phyloP scores from a whole-genome alignment of 1,140 invertebrate species.

The Ips nitidus region DNA sequence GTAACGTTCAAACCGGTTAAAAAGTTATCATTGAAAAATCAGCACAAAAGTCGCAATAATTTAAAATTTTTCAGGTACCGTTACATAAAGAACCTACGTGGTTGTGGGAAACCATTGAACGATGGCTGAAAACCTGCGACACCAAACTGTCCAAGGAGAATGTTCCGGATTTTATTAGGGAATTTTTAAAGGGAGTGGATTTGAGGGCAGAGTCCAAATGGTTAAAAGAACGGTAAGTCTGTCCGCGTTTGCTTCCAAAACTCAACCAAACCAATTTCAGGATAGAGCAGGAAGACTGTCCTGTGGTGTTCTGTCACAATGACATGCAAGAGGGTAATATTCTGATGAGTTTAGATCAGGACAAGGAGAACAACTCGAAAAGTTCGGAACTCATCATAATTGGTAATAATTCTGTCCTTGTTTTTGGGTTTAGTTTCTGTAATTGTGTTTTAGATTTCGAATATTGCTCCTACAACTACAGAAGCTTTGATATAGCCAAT shows the following conservation, averaged over 20 bases:
- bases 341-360: constrained; percentile 57
- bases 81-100: constrained; percentile 92
- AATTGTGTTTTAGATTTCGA: constrained; percentile 75
- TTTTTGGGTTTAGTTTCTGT: neutral
- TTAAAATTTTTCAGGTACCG: constrained; percentile 64
- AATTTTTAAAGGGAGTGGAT: constrained; percentile 54
- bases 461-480: constrained; percentile 91
- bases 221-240: constrained; percentile 56
- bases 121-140: constrained; percentile 65
- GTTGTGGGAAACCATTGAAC: constrained; percentile 86
- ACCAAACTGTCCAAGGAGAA: constrained; percentile 37
- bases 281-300: constrained; percentile 65
- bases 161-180: constrained; percentile 38
- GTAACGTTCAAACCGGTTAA: too few species aligned
- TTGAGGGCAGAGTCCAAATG: constrained; percentile 66
- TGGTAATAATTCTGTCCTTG: constrained; percentile 32
- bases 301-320: constrained; percentile 96
- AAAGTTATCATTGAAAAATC: neutral
- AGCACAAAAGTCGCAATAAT: neutral
- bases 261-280: constrained; percentile 37
- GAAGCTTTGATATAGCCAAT: constrained; percentile 94
- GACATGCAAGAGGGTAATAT: constrained; percentile 93
- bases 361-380: constrained; percentile 44
- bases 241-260: neutral
- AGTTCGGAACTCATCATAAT: constrained; percentile 48